Conservation (phyloP, 2,888 invertebrate species). For the Drosophila paranaensis region DNA sequence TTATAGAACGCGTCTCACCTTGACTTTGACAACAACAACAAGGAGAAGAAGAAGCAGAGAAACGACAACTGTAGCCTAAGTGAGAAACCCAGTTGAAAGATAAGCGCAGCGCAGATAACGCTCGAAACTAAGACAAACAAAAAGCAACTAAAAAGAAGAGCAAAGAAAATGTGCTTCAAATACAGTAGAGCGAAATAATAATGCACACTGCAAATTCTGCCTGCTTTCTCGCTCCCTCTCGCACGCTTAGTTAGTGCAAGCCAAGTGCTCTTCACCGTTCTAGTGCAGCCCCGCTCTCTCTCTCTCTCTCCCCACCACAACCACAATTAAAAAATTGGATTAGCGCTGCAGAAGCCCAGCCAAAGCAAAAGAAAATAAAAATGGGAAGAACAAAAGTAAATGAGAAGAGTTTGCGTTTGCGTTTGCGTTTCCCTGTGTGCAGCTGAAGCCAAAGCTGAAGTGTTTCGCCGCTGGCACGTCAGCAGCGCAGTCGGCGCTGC, state of each 20-base stretch:
- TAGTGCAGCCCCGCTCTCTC: constrained; percentile 2
- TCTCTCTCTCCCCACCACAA: background rate
- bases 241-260: constrained; percentile 28
- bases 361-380: constrained; percentile 33
- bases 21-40: constrained; percentile 68
- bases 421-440: constrained; percentile 30
- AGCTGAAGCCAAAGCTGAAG: constrained; percentile 56
- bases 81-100: constrained; percentile 59
- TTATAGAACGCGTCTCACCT: constrained; percentile 60
- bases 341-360: constrained; percentile 57
- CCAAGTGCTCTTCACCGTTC: constrained; percentile 67
- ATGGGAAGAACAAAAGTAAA: constrained; percentile 12
- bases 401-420: constrained; percentile 42
- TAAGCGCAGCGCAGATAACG: constrained; percentile 63
- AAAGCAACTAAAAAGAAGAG: constrained; percentile 30
- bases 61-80: constrained; percentile 35
- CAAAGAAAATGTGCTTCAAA: constrained; percentile 27
- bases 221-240: constrained; percentile 7
- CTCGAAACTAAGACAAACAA: constrained; percentile 41
- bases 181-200: constrained; percentile 27
- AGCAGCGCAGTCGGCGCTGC: constrained; percentile 50
- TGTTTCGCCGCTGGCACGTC: constrained; percentile 72
- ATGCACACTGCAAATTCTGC: constrained; percentile 24
- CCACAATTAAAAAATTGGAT: constrained; percentile 77
- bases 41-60: background rate